Evolutionary conservation across 2,113 vertebrate species (phyloP), one percentile per base, ranked within the genome.

Genomic region (Mustela lutreola): DNA sequence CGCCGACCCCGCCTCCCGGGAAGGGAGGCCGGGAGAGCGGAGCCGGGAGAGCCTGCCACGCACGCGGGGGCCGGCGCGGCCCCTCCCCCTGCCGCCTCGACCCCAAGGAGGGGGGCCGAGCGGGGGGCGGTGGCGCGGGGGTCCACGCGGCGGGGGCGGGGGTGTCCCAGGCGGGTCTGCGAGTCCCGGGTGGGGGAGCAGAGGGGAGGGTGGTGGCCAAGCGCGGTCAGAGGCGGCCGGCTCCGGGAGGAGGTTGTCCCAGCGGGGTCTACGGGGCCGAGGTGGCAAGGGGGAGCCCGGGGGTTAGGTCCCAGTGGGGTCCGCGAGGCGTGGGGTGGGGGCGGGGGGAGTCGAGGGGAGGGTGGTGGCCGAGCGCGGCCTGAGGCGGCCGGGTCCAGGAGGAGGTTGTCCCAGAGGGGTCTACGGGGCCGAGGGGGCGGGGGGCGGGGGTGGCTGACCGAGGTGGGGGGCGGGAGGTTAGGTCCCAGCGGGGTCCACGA

Each of bases 1-100:
- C 63, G 65, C 15, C 93, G 62, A 96, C 98, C 98, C 98, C 98
- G 97, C 98, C 98, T 95, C 97, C 96, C 87, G 97, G 93, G 71
- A 45, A 94, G 73, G 94, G 89, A 89, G 95, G 95, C 91, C 76
- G 67, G 73, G 75, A 33, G 48, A 45, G 73, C 90, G 11, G 80
- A 86, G 60, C 84, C 2, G n/a, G 93, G 91, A 88, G 94, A 9
- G 85, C 91, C 96, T 98, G 97, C 98, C 98, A 98, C 98, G 97
- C 98, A 98, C 96, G 95, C 97, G 31, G 97, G 89, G 91, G 73
- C 80, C 84, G 75, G 31, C 88, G 45, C 36, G 81, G 90, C 96
- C 92, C 92, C 90, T 85, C 89, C 89, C 76, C 94, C 79, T 18
- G 82, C 87, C 95, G 86, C 96, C 82, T n/a, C 86, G 92, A 97